phyloP scores from a whole-genome alignment of 2,888 invertebrate species.

The Maniola hyperantus region DNA sequence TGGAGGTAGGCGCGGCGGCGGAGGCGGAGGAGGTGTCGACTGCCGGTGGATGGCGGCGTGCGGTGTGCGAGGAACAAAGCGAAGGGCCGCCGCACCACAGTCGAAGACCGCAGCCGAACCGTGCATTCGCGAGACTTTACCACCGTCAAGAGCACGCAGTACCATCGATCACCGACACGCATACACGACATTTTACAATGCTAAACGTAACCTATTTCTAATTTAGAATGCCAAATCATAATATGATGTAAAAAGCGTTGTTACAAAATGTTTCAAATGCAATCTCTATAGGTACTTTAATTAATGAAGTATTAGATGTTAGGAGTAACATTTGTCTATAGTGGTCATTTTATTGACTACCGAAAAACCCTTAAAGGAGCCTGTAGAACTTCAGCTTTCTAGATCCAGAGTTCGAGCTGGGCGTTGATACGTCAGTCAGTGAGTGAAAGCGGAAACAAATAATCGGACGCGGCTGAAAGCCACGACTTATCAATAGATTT shows the following conservation, averaged over 20 bases:
- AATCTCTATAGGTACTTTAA: neutral
- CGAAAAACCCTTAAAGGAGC: neutral
- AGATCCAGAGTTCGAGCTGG: too few relatives aligned
- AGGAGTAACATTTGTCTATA: too few relatives aligned
- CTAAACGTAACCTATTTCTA: constrained; percentile 55
- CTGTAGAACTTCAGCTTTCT: too few relatives aligned
- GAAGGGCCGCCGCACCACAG: constrained; percentile 61
- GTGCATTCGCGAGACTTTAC: constrained; percentile 56
- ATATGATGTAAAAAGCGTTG: neutral
- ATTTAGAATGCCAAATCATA: constrained; percentile 45
- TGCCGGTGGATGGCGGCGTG: constrained; percentile 48
- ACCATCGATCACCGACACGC: constrained; percentile 73
- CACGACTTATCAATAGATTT: too few relatives aligned
- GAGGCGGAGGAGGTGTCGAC: constrained; percentile 57
- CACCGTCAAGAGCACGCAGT: constrained; percentile 61
- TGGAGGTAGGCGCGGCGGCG: constrained; percentile 68
- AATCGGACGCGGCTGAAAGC: too few relatives aligned
- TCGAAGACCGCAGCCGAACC: constrained; percentile 53
- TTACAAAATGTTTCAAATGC: too few relatives aligned
- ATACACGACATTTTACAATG: constrained; percentile 55
- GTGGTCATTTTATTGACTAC: too few relatives aligned
- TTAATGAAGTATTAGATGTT: too few relatives aligned
- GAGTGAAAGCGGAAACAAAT: too few relatives aligned
- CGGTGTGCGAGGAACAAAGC: constrained; percentile 58
- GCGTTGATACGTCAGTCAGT: too few relatives aligned